Evolutionary conservation across 2,113 vertebrate genomes (phyloP).

Genomic region (Toxostoma redivivum): DNA sequence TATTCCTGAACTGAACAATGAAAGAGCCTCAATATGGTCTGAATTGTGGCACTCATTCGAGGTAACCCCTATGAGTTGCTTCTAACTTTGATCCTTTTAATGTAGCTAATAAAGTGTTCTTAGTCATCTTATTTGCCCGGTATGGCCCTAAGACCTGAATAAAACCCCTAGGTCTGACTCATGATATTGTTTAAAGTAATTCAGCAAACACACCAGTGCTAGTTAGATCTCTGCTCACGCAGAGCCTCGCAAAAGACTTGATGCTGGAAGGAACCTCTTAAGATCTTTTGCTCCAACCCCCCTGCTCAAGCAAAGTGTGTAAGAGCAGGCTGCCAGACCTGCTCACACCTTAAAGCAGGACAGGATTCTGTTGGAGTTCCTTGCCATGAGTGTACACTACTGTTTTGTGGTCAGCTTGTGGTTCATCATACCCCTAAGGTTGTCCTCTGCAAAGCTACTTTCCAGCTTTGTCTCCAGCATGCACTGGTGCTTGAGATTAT

Average conservation of each 20-base stretch:
- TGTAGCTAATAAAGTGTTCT: neutral
- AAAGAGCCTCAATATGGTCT: neutral
- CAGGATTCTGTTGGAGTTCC: neutral
- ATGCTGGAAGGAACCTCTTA: neutral
- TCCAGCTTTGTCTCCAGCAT: neutral
- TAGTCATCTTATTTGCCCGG: neutral
- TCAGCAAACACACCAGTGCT: fast-evolving
- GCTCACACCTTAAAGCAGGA: neutral
- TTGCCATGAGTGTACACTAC: fast-evolving
- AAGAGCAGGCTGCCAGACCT: neutral
- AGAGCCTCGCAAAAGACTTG: neutral
- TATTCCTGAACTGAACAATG: neutral
- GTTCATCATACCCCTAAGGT: neutral
- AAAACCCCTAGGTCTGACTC: neutral
- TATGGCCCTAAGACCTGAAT: neutral
- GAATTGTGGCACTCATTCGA: neutral
- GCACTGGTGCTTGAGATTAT: neutral
- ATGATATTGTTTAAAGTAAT: neutral
- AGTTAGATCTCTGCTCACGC: neutral
- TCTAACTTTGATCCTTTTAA: neutral
- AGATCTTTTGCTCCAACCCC: neutral
- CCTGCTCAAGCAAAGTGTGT: neutral
- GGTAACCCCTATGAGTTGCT: neutral
- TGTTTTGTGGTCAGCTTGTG: neutral
- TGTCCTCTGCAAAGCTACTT: neutral